phyloP scores from a whole-genome alignment of 2,888 invertebrate genomes.

The Eristalis arbustorum region DNA sequence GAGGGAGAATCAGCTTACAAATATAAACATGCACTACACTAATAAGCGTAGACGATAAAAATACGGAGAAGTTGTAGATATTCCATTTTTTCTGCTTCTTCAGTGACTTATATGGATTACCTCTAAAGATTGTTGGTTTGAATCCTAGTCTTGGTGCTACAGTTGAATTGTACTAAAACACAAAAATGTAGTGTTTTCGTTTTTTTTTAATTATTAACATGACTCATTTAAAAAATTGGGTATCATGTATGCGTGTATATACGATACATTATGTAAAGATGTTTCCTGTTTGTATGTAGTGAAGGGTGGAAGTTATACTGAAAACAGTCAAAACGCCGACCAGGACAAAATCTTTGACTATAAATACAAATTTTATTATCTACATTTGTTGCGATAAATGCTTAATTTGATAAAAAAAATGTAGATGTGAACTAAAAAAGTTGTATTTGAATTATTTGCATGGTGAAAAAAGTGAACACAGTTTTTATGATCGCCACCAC shows the following conservation, averaged over 20 bases:
- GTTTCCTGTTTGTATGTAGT: slow-evolving; percentile 46
- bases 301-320: slow-evolving; percentile 50
- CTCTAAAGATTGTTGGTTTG: neutral
- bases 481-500: slow-evolving; percentile 25
- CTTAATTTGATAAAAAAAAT: neutral
- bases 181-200: slow-evolving; percentile 20
- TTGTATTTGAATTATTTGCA: neutral
- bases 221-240: slow-evolving; percentile 55
- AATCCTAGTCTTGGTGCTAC: neutral
- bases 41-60: slow-evolving; percentile 20
- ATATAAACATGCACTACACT: slow-evolving; percentile 50
- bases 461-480: slow-evolving; percentile 13
- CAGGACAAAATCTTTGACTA: neutral
- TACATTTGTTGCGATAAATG: neutral
- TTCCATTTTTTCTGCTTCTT: slow-evolving; percentile 4
- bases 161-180: slow-evolving; percentile 31
- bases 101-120: neutral
- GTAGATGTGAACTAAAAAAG: neutral
- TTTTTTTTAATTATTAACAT: slow-evolving; percentile 43
- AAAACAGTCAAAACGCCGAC: slow-evolving; percentile 12
- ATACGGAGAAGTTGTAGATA: slow-evolving; percentile 40
- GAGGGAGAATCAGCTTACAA: slow-evolving; percentile 19
- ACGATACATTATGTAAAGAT: neutral
- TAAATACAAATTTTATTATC: neutral
- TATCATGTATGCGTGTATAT: neutral